Evolutionary conservation across 2,113 vertebrate genomes (phyloP).

Genomic region (Ginglymostoma cirratum): DNA sequence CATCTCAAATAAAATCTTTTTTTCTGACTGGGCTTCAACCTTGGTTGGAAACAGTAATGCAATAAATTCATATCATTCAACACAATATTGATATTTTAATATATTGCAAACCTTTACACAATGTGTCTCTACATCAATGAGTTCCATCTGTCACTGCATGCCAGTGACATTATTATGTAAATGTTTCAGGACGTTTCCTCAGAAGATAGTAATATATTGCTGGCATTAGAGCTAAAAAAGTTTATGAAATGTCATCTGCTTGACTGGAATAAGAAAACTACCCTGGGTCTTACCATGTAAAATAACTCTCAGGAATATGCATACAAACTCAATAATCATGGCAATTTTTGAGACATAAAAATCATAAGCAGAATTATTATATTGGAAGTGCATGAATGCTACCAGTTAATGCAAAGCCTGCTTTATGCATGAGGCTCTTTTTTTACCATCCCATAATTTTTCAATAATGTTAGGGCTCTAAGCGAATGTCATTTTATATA

Average conservation of each 20-base stretch:
- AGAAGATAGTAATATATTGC: slow-evolving; percentile 33
- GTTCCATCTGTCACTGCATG: slow-evolving; percentile 71
- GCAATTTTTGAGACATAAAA: slow-evolving; percentile 35
- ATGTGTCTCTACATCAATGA: slow-evolving; percentile 63
- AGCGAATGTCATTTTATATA: slow-evolving; percentile 59
- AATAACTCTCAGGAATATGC: slow-evolving; percentile 35
- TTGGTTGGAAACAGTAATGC: slow-evolving; percentile 26
- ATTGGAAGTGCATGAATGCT: slow-evolving; percentile 34
- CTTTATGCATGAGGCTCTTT: slow-evolving; percentile 14
- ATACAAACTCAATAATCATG: slow-evolving; percentile 37
- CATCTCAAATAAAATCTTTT: slow-evolving; percentile 26
- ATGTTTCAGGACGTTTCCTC: slow-evolving; percentile 51
- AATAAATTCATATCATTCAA: slow-evolving; percentile 36
- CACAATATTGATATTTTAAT: slow-evolving; percentile 35
- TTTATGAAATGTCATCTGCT: slow-evolving; percentile 36
- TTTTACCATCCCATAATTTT: slow-evolving; percentile 53
- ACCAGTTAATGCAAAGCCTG: slow-evolving; percentile 35
- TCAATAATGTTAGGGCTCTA: slow-evolving; percentile 63
- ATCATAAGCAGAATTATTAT: slow-evolving; percentile 34
- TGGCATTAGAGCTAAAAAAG: slow-evolving; percentile 31
- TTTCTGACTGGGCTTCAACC: slow-evolving; percentile 32
- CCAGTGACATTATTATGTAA: slow-evolving; percentile 75
- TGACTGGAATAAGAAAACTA: slow-evolving; percentile 35
- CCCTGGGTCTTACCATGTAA: slow-evolving; percentile 4
- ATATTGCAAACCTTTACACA: slow-evolving; percentile 23